These are phyloP conservation scores for Chorisops tibialis DNA, from an alignment of 2,888 invertebrate species.

Conservation along the genomic window DNA sequence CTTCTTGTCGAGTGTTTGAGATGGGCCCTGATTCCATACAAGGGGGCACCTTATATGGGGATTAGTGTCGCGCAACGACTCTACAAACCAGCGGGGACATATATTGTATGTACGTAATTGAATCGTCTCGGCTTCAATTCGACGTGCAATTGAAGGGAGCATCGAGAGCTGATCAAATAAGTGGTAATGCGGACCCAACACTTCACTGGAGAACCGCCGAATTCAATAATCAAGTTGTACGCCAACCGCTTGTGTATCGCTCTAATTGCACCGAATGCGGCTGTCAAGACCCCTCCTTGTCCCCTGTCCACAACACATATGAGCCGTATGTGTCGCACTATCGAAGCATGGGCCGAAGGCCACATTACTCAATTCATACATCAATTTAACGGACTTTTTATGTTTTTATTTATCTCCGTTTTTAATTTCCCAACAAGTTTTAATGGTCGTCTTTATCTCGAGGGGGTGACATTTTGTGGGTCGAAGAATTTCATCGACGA, in stretches of 20 bases:
- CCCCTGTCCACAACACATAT: no score
- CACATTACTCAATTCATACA: conserved; percentile 20
- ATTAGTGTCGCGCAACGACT: no score
- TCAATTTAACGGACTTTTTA: conserved; percentile 12
- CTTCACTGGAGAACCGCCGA: conserved; percentile 12
- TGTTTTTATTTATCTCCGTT: conserved; percentile 11
- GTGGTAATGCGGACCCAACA: conserved; percentile 11
- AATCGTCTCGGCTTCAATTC: conserved; percentile 9
- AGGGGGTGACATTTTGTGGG: conserved; percentile 23
- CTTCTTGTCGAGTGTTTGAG: no score
- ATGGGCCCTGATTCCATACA: no score
- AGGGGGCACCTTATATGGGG: no score
- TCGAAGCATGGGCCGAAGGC: conserved; percentile 14
- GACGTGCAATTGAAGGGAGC: conserved; percentile 9
- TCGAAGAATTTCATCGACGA: conserved; percentile 16
- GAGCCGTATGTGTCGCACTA: no score
- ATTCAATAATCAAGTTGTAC: conserved; percentile 22
- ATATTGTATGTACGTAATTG: no score
- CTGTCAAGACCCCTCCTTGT: no score
- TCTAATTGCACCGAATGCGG: conserved; percentile 20
- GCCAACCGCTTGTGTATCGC: not conserved
- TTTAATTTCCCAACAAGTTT: conserved; percentile 28
- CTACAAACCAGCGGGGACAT: no score
- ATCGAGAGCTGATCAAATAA: conserved; percentile 26
- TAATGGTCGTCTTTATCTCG: conserved; percentile 27